Evolutionary conservation across 2,888 invertebrate species (phyloP), one percentile per base, ranked within the genome.

Genomic region (Leptopilina syphax): DNA sequence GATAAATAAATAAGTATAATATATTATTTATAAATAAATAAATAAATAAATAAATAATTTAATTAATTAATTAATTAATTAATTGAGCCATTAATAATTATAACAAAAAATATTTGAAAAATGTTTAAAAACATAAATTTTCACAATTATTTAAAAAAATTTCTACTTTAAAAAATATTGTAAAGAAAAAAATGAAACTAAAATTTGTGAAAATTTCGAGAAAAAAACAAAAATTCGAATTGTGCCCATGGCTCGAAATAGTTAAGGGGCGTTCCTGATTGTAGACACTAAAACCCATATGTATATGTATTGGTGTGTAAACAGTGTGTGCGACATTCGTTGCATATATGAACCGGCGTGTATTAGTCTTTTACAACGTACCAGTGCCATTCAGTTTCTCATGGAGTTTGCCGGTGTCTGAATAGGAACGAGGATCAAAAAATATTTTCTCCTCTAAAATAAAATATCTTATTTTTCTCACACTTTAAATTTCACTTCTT

Each of bases 391-490:
- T 63, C 73, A 73, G 73, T 76, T 66, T 60, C 77, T 67, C 65
- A 68, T 68, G 79, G 80, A 83, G 83, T 83, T 73, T 77, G 73
- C 80, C 80, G 80, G 80, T 73, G 68, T 70, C 80, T 18, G 68
- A 79, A 80, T 80, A 68, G 63, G 24, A 77, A 57, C 12, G 57
- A 63, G 79, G 73, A 57, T 73, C 81, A 34, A 50, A 10, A 34
- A 9, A 10, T 34, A 73, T 57, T 27, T 34, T 34, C 41, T 3
- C n/a, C 10, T 63, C 77, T 77, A 8, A 6, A 44, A 65, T 66
- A 24, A 2, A 34, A 24, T 79, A 34, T 76, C 66, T 34, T 34
- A 18, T 70, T 76, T 83, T 80, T 82, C 60, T 34, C 54, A 34
- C 9, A 34, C 9, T 13, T 73, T 27, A 9, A 5, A 34, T 73